Evolutionary conservation across 2,888 invertebrate species (phyloP).

Genomic region (Theristus sp.): DNA sequence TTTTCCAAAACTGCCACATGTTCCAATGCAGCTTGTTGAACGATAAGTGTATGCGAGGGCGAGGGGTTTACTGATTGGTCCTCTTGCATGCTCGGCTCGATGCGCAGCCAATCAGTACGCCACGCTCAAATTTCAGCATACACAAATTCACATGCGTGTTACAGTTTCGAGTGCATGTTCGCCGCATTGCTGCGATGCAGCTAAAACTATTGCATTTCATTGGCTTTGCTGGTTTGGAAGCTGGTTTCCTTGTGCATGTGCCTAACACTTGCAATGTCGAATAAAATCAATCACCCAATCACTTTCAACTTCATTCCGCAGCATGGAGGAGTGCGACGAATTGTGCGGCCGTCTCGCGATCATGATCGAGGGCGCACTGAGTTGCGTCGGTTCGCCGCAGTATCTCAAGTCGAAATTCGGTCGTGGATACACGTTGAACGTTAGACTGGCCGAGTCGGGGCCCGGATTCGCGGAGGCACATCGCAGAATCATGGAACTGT

Average conservation of each 20-base stretch:
- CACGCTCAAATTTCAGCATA: no score
- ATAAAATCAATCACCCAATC: background rate
- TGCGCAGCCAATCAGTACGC: no score
- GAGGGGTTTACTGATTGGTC: no score
- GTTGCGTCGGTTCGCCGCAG: conserved; percentile 53
- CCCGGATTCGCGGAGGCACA: no score
- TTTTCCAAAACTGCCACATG: no score
- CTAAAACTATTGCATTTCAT: no score
- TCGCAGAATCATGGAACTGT: background rate
- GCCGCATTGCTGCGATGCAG: no score
- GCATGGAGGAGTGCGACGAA: background rate
- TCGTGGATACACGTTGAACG: conserved; percentile 37
- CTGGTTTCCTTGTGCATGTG: no score
- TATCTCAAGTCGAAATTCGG: conserved; percentile 57
- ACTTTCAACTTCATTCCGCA: conserved; percentile 45
- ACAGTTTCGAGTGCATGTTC: no score
- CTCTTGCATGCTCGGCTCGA: no score
- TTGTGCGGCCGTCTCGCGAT: conserved; percentile 47
- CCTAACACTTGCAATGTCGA: no score
- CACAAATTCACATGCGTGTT: background rate
- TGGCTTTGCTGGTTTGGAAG: no score
- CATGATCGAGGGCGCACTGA: conserved; percentile 58
- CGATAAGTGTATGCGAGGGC: background rate
- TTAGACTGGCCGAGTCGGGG: background rate
- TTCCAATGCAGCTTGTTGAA: background rate